phyloP scores from a whole-genome alignment of 1,140 invertebrate genomes.

The Pseudachorutes palmiensis region DNA sequence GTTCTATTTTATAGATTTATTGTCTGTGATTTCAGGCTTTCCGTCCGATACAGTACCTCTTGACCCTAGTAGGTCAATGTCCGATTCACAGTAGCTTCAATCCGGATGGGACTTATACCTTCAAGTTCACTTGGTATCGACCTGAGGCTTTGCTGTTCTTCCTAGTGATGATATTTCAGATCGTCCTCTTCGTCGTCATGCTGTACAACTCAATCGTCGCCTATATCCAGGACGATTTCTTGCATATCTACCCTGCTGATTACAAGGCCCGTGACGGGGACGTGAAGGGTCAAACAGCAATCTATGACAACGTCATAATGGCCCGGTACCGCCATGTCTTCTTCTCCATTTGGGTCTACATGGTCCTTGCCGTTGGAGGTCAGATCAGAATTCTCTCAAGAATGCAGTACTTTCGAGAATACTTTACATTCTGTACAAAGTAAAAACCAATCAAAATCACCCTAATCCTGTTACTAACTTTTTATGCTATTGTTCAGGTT shows the following conservation, averaged over 20 bases:
- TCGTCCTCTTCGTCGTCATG: background rate
- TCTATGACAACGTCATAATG: background rate
- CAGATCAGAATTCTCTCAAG: background rate
- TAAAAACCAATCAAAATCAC: too few species aligned
- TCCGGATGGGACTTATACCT: background rate
- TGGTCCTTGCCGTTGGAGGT: background rate
- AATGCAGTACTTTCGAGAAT: background rate
- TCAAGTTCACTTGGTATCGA: background rate
- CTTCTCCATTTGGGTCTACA: background rate
- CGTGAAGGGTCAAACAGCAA: background rate
- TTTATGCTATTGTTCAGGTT: too few species aligned
- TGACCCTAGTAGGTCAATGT: background rate
- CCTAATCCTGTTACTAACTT: too few species aligned
- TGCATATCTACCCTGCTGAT: background rate
- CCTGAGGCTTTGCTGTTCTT: background rate
- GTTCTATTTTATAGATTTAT: too few species aligned
- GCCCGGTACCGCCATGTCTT: background rate
- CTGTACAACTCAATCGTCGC: background rate
- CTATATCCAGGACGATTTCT: too few species aligned
- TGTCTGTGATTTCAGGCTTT: too few species aligned
- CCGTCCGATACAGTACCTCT: background rate
- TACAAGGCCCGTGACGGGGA: too few species aligned
- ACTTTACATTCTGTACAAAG: background rate
- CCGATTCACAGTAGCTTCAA: background rate
- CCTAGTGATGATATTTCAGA: background rate